Percentiles rank a stretch among this genome's conserved stretches.
Conservation (phyloP, 2,113 vertebrate species). For the Lycocorax pyrrhopterus region DNA sequence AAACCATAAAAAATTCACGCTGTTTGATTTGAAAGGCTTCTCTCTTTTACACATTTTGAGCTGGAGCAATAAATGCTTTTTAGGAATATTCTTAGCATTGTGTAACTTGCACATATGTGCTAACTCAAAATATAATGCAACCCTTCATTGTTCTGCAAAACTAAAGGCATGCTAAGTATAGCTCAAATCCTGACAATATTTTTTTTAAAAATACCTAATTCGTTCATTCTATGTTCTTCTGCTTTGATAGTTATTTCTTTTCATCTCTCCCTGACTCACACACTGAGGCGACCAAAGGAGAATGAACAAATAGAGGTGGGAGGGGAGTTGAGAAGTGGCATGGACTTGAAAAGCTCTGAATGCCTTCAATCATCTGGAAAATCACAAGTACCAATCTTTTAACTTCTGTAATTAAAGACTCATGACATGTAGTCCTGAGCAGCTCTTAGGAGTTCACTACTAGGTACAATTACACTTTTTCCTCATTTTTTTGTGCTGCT, state of each 20-base stretch:
- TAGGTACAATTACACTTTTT: background rate
- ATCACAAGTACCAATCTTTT: slow-evolving; percentile 48
- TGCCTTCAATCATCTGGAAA: slow-evolving; percentile 60
- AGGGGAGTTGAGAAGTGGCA: slow-evolving; percentile 31
- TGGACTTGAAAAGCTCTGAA: slow-evolving; percentile 51
- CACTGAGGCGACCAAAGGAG: slow-evolving; percentile 34
- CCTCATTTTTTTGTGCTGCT: background rate
- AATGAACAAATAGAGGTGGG: slow-evolving; percentile 54
- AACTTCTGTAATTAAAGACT: slow-evolving; percentile 40
- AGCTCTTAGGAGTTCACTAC: background rate
- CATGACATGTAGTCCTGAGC: background rate
- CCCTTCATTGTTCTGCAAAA: background rate
- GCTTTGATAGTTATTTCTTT: slow-evolving; percentile 61
- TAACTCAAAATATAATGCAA: background rate
- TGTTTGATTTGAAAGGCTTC: slow-evolving; percentile 4
- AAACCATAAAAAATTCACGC: background rate
- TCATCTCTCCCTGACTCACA: slow-evolving; percentile 58
- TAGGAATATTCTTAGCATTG: slow-evolving; percentile 16
- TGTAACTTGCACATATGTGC: background rate
- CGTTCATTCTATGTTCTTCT: slow-evolving; percentile 31
- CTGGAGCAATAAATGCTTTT: slow-evolving; percentile 3
- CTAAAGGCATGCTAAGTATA: slow-evolving; percentile 25
- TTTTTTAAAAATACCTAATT: slow-evolving; percentile 25
- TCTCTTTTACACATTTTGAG: background rate
- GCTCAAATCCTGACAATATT: slow-evolving; percentile 12